Evolutionary conservation across 2,888 invertebrate species (phyloP).

Genomic region (Eupithecia vulgata): DNA sequence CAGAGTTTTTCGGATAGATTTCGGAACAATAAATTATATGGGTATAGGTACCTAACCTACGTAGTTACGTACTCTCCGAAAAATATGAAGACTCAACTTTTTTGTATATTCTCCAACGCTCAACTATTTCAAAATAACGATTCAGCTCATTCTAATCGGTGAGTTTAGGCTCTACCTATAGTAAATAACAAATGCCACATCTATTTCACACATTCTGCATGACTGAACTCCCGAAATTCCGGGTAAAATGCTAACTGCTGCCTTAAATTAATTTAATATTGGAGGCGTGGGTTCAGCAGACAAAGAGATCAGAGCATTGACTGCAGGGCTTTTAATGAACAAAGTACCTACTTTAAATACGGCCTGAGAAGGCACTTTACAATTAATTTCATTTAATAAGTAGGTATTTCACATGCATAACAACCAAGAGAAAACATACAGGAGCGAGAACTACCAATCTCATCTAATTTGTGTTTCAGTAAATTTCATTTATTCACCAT

Average conservation of each 20-base stretch:
- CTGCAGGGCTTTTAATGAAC: conserved; percentile 15
- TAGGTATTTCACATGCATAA: background rate
- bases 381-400: background rate
- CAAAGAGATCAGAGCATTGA: conserved; percentile 52
- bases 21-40: too few species aligned
- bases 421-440: background rate
- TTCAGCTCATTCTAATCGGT: too few species aligned
- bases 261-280: conserved; percentile 48
- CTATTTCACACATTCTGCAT: conserved; percentile 17
- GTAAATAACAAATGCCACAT: conserved; percentile 16
- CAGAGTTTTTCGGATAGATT: too few species aligned
- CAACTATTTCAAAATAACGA: too few species aligned
- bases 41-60: too few species aligned
- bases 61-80: too few species aligned
- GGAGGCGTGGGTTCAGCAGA: conserved; percentile 39
- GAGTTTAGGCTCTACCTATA: too few species aligned
- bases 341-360: background rate
- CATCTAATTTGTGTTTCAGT: background rate
- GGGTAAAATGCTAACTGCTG: conserved; percentile 46
- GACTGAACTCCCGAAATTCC: conserved; percentile 30
- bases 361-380: background rate
- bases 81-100: too few species aligned
- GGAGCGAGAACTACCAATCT: background rate
- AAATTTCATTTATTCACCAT: too few species aligned
- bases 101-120: too few species aligned